Evolutionary conservation across 2,113 vertebrate species (phyloP), one percentile per base, ranked within the genome.

Genomic region (Butorides virescens): DNA sequence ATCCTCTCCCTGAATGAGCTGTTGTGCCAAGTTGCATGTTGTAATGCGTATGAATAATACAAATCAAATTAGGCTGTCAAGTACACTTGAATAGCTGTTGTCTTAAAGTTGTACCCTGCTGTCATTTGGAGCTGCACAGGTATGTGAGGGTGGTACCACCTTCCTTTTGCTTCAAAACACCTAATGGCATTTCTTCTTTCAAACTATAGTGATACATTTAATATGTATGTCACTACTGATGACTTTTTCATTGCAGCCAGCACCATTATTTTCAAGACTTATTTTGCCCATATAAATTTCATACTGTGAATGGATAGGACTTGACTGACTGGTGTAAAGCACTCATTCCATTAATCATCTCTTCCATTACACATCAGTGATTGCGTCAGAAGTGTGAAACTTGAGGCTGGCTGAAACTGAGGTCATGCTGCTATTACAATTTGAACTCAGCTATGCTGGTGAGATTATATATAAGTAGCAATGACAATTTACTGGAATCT

Each of bases 21-120:
- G 7, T 74, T 76, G 26, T 80, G 50, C 56, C 53, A 36, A 21
- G 47, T 81, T 94, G 27, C 2, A 1, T 75, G 25, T 73, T 87
- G 36, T 92, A 92, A 88, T 71, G 47, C 1, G 0, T 81, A 46
- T 74, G 47, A 88, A 86, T 94, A 93, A 86, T 71, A 65, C 19
- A 81, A 88, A 88, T 92, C 52, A 65, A 65, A 86, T 84, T 67
- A 93, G 76, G 39, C 88, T 88, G 91, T 94, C 79, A 81, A 20
- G 76, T 93, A 86, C 27, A 39, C 63, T 71, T 92, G 39, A 90
- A 46, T 70, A 83, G 59, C 49, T 88, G 78, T 74, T 94, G 59
- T 80, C 72, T 88, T 62, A 11, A 88, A 80, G 59, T 80, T 83
- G 61, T 34, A 66, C 37, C 79, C 75, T 80, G 85, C 86, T 95